phyloP scores from a whole-genome alignment of 2,113 vertebrate genomes.

The Petrocephalus microphthalmus region DNA sequence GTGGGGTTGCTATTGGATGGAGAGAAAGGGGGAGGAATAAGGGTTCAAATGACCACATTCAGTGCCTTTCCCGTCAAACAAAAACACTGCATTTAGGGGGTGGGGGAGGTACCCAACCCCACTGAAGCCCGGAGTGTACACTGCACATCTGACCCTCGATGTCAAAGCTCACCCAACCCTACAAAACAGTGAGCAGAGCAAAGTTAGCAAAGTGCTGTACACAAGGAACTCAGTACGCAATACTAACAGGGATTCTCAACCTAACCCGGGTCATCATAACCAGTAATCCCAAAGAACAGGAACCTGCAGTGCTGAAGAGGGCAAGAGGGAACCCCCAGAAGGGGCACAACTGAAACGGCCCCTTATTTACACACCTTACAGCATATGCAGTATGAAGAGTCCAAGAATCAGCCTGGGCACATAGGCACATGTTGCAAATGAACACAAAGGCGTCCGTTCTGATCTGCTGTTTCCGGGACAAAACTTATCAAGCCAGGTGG shows the following conservation, averaged over 20 bases:
- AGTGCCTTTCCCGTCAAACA: not conserved
- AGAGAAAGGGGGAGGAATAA: conserved; percentile 34
- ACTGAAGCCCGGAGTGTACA: not conserved
- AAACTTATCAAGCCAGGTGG: not conserved
- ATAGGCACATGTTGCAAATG: not conserved
- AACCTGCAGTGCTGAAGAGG: conserved; percentile 12
- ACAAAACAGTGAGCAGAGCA: not conserved
- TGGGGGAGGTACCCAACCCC: not conserved
- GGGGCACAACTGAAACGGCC: not conserved
- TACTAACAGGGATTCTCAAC: not conserved
- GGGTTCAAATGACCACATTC: not conserved
- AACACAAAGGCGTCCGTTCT: not conserved
- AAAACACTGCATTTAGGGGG: not conserved
- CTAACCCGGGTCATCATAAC: not conserved
- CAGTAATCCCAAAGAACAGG: not conserved
- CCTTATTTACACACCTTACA: not conserved
- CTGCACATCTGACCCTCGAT: not conserved
- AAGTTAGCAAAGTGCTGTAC: not conserved
- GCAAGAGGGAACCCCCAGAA: not conserved
- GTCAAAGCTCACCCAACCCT: not conserved
- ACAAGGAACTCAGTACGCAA: not conserved
- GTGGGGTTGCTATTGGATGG: conserved; percentile 42
- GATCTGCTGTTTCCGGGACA: not conserved
- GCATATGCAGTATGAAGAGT: not conserved
- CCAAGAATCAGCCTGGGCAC: not conserved